Evolutionary conservation across 2,113 vertebrate species (phyloP).

Genomic region (Miniopterus natalensis): DNA sequence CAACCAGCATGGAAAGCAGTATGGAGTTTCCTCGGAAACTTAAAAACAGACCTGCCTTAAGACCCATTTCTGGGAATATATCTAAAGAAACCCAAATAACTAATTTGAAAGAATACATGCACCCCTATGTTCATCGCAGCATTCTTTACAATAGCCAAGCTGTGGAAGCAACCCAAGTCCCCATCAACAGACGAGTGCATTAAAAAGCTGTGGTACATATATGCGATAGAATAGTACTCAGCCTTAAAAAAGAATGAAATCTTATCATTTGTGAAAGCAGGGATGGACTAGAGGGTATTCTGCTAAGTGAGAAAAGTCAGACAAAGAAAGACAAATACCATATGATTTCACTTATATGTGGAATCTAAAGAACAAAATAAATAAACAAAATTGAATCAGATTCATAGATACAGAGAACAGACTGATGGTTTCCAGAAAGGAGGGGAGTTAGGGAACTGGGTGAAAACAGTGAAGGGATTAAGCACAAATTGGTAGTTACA

Average conservation of each 20-base stretch:
- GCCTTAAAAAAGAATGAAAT: neutral
- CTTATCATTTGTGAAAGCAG: neutral
- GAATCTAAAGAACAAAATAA: neutral
- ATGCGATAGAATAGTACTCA: neutral
- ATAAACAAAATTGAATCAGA: neutral
- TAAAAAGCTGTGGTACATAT: neutral
- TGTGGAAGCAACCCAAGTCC: neutral
- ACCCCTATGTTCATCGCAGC: neutral
- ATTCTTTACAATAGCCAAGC: neutral
- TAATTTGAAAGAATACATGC: neutral
- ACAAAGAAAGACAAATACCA: neutral
- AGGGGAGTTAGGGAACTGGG: neutral
- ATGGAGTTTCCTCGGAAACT: neutral
- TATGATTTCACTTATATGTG: neutral
- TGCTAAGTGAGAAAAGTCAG: neutral
- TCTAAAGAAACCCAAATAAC: neutral
- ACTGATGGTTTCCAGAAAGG: neutral
- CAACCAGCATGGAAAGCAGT: neutral
- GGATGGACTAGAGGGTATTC: neutral
- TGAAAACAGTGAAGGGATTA: neutral
- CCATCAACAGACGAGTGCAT: neutral
- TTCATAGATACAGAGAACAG: neutral
- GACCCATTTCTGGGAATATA: neutral
- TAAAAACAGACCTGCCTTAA: neutral
- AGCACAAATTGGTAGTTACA: neutral